Base-by-base conservation (phyloP, 2,888 invertebrate species). In the Suillia variegata region DNA sequence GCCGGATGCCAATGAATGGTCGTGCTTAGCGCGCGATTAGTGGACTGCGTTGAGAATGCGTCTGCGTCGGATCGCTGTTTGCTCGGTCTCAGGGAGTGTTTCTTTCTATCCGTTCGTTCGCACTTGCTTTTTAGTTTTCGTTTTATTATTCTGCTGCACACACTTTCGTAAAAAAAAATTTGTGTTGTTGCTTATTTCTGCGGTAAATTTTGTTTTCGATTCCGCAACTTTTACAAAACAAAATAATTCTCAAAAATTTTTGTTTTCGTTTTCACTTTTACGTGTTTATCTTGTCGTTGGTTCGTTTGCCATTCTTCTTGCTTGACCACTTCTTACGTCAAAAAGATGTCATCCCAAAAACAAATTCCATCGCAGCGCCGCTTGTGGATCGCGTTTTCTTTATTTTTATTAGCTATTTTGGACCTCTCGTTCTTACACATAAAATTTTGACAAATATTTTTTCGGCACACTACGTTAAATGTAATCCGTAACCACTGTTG, bases 251-350 rank as follows among this genome's bases (percentile, higher is more conserved):
- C n/a, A 38, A 5, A 4, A 4, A 13, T 38, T 38, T 38, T n/a
- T 4, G n/a, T n/a, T 13, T 59, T 62, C 66, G 62, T 66, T 69
- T 73, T 73, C 66, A 73, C 71, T 73, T 71, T 71, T 31, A 31
- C 20, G 18, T 42, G n/a, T 20, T 45, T 20, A 17, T 17, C 6
- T 4, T 18, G 6, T 54, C 49, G 24, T 47, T 50, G 26, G 5
- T 26, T 13, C 3, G 21, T 38, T 56, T n/a, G 13, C 31, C 17
- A 6, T 8, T 26, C 47, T 52, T 58, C 47, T 52, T 54, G 56
- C 38, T 50, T 42, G 22, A 48, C 20, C 51, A 38, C 50, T 48
- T 54, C 17, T 58, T 62, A 62, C 62, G 58, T 62, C 62, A 62
- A 64, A 53, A 22, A 4, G 58, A 13, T 42, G 15, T 45, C 18